Evolutionary conservation across 2,113 vertebrate species (phyloP).

Genomic region (Melanerpes aurifrons): DNA sequence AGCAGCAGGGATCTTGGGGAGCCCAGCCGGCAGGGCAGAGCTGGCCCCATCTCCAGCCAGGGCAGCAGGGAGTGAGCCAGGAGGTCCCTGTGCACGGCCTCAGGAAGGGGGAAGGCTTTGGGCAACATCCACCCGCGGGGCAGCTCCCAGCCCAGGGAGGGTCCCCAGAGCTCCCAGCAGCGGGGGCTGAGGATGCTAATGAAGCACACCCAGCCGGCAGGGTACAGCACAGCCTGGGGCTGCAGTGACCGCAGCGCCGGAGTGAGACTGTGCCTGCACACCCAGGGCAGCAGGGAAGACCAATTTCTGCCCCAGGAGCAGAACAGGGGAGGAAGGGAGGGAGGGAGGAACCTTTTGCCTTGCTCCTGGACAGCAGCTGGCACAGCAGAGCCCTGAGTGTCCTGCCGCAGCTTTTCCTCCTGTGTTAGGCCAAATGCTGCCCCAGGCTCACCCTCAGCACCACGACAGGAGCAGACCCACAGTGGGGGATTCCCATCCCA

Average conservation of each 20-base stretch:
- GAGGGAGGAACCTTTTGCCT: background rate
- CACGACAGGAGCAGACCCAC: background rate
- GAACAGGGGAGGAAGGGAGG: background rate
- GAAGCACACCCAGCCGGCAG: background rate
- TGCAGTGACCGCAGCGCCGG: rapidly evolving
- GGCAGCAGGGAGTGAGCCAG: background rate
- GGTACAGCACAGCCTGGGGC: background rate
- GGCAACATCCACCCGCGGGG: background rate
- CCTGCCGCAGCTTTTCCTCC: background rate
- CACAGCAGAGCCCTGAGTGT: background rate
- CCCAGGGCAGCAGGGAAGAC: background rate
- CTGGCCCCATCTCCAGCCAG: background rate
- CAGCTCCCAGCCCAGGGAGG: background rate
- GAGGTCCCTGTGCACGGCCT: background rate
- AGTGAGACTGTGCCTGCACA: background rate
- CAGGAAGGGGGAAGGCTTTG: rapidly evolving
- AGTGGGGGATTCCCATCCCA: background rate
- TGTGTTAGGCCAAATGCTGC: background rate
- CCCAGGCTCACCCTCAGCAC: background rate
- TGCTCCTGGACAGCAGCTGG: background rate
- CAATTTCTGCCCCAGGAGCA: rapidly evolving
- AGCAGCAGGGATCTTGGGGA: background rate
- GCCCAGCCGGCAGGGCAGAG: background rate
- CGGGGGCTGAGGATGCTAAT: rapidly evolving
- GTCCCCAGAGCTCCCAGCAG: background rate